Percentiles rank a stretch among this genome's conserved stretches.
These are phyloP conservation scores for Tenebrosternarchus preto DNA, from an alignment of 2,113 vertebrate species.

Conservation along the genomic window DNA sequence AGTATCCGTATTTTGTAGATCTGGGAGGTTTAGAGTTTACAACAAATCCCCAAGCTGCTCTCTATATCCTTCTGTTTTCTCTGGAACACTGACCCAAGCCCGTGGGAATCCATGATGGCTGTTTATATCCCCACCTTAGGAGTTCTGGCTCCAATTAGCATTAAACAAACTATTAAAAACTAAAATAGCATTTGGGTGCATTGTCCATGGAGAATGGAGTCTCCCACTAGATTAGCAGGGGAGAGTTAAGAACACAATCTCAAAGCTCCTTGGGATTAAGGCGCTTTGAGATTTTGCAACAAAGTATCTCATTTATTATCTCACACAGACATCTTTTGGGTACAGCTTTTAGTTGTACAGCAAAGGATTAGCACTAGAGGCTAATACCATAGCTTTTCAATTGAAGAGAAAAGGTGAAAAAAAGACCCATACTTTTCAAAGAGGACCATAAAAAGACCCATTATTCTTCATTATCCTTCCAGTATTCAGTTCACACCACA, in stretches of 20 bases:
- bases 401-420: background rate
- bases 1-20: background rate
- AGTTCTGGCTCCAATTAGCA: background rate
- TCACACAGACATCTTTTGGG: background rate
- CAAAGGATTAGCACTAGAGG: background rate
- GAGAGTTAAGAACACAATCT: conserved; percentile 62
- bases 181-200: background rate
- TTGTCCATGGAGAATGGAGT: conserved; percentile 14
- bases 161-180: background rate
- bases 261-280: background rate
- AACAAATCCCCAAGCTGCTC: no score
- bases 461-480: background rate
- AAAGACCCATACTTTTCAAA: background rate
- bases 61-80: no score
- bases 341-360: background rate
- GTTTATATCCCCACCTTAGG: no score
- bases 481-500: background rate
- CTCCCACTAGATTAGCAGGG: conserved; percentile 62
- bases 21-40: no score
- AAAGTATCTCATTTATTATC: conserved; percentile 24
- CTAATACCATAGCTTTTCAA: background rate
- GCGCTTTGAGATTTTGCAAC: background rate
- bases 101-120: no score
- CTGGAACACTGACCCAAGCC: no score
- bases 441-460: background rate